Base-by-base conservation (phyloP, 2,888 invertebrate genomes). In the Eupithecia insigniata region DNA sequence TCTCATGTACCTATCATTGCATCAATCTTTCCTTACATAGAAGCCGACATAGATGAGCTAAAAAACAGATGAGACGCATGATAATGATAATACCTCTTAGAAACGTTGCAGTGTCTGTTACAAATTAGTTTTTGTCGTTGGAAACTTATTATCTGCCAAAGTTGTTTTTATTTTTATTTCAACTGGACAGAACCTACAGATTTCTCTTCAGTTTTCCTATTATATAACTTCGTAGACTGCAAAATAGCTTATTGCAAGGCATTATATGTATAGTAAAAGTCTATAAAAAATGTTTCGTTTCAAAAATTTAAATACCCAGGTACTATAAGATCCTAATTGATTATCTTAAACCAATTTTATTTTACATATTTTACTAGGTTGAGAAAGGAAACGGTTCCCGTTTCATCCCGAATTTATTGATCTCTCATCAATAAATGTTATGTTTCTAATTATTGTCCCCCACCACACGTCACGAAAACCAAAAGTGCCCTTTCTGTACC, bases 1-100 rank as follows among this genome's bases (percentile, higher is more conserved):
- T 69, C 70, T 71, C 62, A 67, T 73, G 81, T 60, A 32, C 30
- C 83, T 88, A 89, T 87, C 89, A 78, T 72, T 74, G 80, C 87
- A 85, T 88, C 83, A 80, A 80, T 80, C 80, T 76, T 82, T 80
- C 88, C 87, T 64, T 87, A 88, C 72, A 85, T 85, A 82, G 81
- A 80, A 65, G 67, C 66, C 43, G 70, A 66, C 79, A 76, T 73
- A 79, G 79, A 79, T 69, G 32, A 79, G 34, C 39, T 46, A 75
- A 72, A 77, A 74, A 76, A 74, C 73, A 76, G 75, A 77, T 61
- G 72, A 39, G 74, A 62, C 70, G 58, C 65, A 66, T 66, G 60
- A 74, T 72, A 60, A 36, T 32, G 62, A 62, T 6, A 64, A 64
- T 30, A 22, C 32, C 34, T 39, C 26, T 64, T 43, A 43, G 64